These are phyloP conservation scores for Climacteris rufus DNA, from an alignment of 2,113 vertebrate species.

Conservation along the genomic window DNA sequence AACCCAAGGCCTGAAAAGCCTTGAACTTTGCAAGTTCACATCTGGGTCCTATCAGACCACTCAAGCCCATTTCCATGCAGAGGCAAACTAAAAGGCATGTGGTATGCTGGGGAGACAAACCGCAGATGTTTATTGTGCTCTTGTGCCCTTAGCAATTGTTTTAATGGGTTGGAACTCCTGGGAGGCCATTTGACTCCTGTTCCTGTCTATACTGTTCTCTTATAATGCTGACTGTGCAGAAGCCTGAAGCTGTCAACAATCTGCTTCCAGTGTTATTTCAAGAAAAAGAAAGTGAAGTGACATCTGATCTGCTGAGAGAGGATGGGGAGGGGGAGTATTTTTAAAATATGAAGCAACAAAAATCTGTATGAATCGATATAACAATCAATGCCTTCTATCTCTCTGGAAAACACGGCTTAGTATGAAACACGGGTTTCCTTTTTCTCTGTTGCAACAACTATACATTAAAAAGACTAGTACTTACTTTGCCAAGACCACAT, in stretches of 20 bases:
- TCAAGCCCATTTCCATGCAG: constrained; percentile 1
- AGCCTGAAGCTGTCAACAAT: constrained; percentile 50
- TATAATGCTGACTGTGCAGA: constrained; percentile 59
- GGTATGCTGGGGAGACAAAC: constrained; percentile 31
- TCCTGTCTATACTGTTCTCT: constrained; percentile 39
- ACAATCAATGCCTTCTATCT: background rate
- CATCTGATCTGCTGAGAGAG: constrained; percentile 36
- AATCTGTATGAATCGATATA: constrained; percentile 33
- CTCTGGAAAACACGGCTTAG: background rate
- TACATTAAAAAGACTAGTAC: constrained; percentile 39
- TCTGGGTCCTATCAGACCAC: constrained; percentile 9
- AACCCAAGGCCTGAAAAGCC: background rate
- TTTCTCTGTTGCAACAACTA: background rate
- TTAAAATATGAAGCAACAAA: constrained; percentile 40
- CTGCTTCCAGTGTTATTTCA: constrained; percentile 45
- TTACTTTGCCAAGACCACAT: constrained; percentile 44
- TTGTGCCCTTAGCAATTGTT: constrained; percentile 52
- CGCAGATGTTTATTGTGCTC: constrained; percentile 47
- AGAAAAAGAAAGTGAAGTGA: constrained; percentile 40
- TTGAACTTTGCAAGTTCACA: background rate
- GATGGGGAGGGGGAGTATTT: background rate
- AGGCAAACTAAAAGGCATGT: background rate
- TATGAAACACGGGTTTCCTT: background rate
- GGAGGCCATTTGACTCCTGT: constrained; percentile 66
- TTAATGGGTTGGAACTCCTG: constrained; percentile 62